A percentile compares a stretch with the other conserved stretches of the same genome.
Evolutionary conservation across 1,140 invertebrate species (phyloP).

Genomic region (Drosophila neocordata): DNA sequence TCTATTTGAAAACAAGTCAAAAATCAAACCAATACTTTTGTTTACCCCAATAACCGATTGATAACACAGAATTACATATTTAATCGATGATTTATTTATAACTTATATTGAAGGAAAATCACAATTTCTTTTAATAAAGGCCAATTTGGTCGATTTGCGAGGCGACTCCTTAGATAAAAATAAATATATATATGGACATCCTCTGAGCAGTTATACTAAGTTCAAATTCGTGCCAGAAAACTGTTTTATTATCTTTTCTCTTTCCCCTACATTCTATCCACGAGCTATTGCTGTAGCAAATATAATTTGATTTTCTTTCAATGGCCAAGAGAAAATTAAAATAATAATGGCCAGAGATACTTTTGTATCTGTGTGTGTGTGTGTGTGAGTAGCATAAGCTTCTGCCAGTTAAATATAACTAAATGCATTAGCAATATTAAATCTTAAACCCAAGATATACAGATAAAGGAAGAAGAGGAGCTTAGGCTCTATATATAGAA

Average conservation of each 20-base stretch:
- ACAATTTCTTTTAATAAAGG: neutral
- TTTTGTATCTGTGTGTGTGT: too few species aligned
- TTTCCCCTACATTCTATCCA: conserved; percentile 12
- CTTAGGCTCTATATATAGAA: neutral
- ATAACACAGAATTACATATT: too few species aligned
- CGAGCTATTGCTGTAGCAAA: conserved; percentile 31
- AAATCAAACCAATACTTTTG: too few species aligned
- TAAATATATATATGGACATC: conserved; percentile 51
- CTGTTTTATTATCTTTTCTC: conserved; percentile 49
- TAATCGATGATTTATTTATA: too few species aligned
- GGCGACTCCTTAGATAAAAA: too few species aligned
- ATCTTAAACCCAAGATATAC: neutral
- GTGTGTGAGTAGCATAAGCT: neutral
- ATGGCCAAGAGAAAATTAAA: conserved; percentile 8
- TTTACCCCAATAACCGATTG: too few species aligned
- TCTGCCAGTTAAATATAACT: neutral
- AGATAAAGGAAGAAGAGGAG: neutral
- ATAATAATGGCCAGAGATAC: conserved; percentile 11
- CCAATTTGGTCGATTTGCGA: neutral
- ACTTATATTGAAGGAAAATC: too few species aligned
- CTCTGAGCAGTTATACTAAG: conserved; percentile 44
- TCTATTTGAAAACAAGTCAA: too few species aligned
- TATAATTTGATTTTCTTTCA: conserved; percentile 13
- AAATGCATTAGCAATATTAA: conserved; percentile 8
- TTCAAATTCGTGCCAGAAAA: conserved; percentile 58